Base-by-base conservation (phyloP, 2,113 vertebrate species). In the Stictonetta naevosa region DNA sequence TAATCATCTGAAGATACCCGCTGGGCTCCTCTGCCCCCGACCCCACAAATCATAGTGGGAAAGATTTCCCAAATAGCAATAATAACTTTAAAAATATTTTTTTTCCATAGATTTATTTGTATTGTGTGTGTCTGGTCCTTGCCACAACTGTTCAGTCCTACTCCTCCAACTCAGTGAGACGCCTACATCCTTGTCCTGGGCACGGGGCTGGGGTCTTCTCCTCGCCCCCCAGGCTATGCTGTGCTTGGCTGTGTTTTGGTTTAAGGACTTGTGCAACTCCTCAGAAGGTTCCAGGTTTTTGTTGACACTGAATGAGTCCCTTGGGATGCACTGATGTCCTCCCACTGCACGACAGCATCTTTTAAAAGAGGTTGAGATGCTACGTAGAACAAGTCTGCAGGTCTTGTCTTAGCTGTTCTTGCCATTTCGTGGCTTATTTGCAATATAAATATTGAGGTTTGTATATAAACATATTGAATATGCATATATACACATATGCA, bases 231-330 rank as follows among this genome's bases (percentile, higher is more conserved):
- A n/a, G 22, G 19, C 40, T 31, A 19, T 10, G 42, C 3, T 5
- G 36, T 23, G 31, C 15, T 52, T 60, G 46, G 18, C 5, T 84
- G 80, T 38, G 5, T 42, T 2, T 58, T 56, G n/a, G 59, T 67
- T 82, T 63, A 52, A 67, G 10, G 31, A 16, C 4, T 40, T 69
- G 38, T 67, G 33, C 34, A 22, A 0, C 64, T 89, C 48, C 66
- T 34, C 53, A 67, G 48, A 58, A 60, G 8, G 13, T 6, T 76
- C 42, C 8, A 0, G 0, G 2, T 5, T 18, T 60, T 28, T 44
- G 34, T 31, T 52, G 21, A 16, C 22, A 17, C 13, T 28, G 48
- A n/a, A 50, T 33, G n/a, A 55, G 4, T 4, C 38, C 13, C 11
- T 10, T 6, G 9, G 71, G 74, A 66, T 7, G 31, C 16, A 31